phyloP scores from a whole-genome alignment of 2,113 vertebrate genomes.

The Morone saxatilis region DNA sequence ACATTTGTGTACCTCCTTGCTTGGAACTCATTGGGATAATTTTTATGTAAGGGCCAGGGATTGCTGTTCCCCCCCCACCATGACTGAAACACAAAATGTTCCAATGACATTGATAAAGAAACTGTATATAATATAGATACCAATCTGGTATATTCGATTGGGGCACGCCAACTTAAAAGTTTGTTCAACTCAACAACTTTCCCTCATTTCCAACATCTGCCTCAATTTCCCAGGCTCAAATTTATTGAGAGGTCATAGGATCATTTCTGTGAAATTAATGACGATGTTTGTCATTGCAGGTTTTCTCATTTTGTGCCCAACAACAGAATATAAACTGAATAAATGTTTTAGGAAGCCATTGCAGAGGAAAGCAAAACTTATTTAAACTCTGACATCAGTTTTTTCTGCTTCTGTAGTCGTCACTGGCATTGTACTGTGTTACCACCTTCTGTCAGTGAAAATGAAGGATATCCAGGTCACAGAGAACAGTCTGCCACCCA shows the following conservation, averaged over 20 bases:
- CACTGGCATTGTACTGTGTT: slow-evolving; percentile 19
- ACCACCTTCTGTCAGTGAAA: slow-evolving; percentile 53
- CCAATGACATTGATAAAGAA: background rate
- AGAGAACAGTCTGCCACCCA: slow-evolving; percentile 46
- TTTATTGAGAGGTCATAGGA: background rate
- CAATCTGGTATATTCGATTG: background rate
- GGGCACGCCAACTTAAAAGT: background rate
- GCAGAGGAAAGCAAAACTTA: slow-evolving; percentile 14
- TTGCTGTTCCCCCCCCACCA: background rate
- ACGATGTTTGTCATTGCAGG: background rate
- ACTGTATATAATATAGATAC: background rate
- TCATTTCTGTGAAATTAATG: background rate
- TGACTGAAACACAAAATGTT: background rate
- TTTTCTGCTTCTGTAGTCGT: slow-evolving; percentile 5
- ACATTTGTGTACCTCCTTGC: too few relatives aligned
- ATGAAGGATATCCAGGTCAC: slow-evolving; percentile 54
- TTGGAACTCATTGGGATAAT: background rate
- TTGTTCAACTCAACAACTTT: background rate
- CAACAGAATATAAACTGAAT: background rate
- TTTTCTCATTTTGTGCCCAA: background rate
- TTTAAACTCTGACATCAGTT: slow-evolving; percentile 36
- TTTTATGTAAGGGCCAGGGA: background rate
- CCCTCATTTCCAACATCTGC: background rate
- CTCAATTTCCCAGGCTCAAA: background rate
- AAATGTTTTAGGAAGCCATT: background rate